phyloP scores from a whole-genome alignment of 2,113 vertebrate species.

The Podarcis muralis region DNA sequence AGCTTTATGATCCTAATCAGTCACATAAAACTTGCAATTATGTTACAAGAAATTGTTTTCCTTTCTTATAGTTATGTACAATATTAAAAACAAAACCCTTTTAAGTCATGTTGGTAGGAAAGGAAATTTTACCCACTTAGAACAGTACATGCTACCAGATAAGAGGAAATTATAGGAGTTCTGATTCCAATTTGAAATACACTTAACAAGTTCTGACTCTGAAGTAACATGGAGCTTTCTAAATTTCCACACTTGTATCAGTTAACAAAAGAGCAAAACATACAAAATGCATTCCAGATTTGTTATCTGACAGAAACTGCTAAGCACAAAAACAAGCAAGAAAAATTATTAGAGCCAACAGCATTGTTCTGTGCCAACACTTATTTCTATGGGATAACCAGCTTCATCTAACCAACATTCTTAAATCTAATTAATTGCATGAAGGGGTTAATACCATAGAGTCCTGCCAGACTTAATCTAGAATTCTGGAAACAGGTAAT shows the following conservation, averaged over 20 bases:
- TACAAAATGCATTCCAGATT: background rate
- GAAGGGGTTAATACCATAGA: too few species aligned
- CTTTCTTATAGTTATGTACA: background rate
- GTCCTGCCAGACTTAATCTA: too few species aligned
- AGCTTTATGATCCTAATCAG: background rate
- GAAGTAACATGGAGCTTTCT: background rate
- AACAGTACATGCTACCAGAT: background rate
- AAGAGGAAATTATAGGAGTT: background rate
- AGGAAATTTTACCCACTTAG: background rate
- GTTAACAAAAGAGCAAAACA: background rate
- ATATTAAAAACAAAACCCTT: background rate
- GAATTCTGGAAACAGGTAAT: too few species aligned
- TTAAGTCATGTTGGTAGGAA: background rate
- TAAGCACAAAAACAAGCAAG: background rate
- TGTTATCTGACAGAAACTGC: background rate
- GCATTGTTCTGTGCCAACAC: background rate
- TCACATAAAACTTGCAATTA: background rate
- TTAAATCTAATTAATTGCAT: too few species aligned
- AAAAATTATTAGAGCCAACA: background rate
- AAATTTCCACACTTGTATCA: background rate
- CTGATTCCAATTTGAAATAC: background rate
- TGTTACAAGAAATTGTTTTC: background rate
- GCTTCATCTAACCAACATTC: too few species aligned
- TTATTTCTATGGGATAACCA: background rate
- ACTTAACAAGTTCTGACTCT: background rate